phyloP scores from a whole-genome alignment of 2,888 invertebrate genomes.

The Cheilosia scutellata region DNA sequence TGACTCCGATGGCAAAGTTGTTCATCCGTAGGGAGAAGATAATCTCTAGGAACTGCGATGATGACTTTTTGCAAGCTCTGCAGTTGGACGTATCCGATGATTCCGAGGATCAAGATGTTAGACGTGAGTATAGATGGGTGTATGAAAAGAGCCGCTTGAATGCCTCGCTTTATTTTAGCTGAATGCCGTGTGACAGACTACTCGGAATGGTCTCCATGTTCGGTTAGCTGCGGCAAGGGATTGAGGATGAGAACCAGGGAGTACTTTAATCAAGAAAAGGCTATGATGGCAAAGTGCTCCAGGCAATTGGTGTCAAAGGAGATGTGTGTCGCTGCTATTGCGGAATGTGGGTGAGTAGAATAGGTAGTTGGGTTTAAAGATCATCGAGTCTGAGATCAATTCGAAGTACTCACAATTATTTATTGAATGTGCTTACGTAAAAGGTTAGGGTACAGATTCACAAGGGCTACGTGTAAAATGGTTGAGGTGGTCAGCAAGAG shows the following conservation, averaged over 20 bases:
- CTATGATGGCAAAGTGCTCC: conserved; percentile 88
- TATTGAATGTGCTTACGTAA: no score
- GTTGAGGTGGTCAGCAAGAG: no score
- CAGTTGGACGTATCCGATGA: conserved; percentile 88
- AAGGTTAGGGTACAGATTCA: no score
- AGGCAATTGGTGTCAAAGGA: conserved; percentile 93
- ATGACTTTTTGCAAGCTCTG: conserved; percentile 86
- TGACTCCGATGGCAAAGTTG: conserved; percentile 94
- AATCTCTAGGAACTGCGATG: conserved; percentile 90
- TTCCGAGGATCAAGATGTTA: conserved; percentile 86
- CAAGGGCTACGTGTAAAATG: no score
- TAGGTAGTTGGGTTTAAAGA: no score
- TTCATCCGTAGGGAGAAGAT: conserved; percentile 90
- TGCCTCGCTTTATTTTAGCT: conserved; percentile 84
- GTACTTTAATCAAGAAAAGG: conserved; percentile 89
- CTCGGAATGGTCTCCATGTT: conserved; percentile 91
- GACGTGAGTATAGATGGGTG: conserved; percentile 85
- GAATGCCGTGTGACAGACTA: conserved; percentile 93
- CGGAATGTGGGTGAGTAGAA: conserved; percentile 89
- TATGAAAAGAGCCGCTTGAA: not conserved
- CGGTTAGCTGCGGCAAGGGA: conserved; percentile 95
- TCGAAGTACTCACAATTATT: no score
- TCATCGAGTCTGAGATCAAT: no score
- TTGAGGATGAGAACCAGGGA: conserved; percentile 90
- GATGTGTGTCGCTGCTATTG: conserved; percentile 92